phyloP scores from a whole-genome alignment of 2,888 invertebrate genomes.

The Nyleta sp. region DNA sequence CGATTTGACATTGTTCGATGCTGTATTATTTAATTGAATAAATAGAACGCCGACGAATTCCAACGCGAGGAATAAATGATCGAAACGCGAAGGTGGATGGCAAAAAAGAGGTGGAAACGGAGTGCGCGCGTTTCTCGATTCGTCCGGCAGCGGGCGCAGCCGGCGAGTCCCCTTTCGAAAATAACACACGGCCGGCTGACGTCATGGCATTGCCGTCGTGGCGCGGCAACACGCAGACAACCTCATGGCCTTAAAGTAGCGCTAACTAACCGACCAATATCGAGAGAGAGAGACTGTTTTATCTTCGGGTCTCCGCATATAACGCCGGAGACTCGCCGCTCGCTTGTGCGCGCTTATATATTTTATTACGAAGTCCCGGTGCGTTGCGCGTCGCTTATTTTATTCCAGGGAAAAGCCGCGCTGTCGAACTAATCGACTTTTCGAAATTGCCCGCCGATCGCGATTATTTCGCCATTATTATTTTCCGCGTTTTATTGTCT shows the following conservation, averaged over 20 bases:
- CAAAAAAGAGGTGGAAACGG: slow-evolving; percentile 32
- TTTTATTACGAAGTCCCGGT: slow-evolving; percentile 57
- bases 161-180: slow-evolving; percentile 81
- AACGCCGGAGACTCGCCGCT: slow-evolving; percentile 43
- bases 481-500: neutral
- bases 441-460: neutral
- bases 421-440: slow-evolving; percentile 33
- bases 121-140: slow-evolving; percentile 65
- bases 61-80: neutral
- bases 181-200: slow-evolving; percentile 82
- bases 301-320: slow-evolving; percentile 59
- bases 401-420: slow-evolving; percentile 32
- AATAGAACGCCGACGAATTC: too few relatives aligned
- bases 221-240: slow-evolving; percentile 66
- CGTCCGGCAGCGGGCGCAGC: slow-evolving; percentile 66
- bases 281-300: slow-evolving; percentile 60
- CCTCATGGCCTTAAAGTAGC: slow-evolving; percentile 65
- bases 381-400: slow-evolving; percentile 32
- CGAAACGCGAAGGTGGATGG: slow-evolving; percentile 9
- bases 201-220: slow-evolving; percentile 78
- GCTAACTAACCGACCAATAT: slow-evolving; percentile 67
- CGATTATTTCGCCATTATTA: neutral
- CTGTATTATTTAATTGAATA: too few relatives aligned
- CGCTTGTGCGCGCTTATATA: slow-evolving; percentile 56
- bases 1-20: too few relatives aligned